Evolutionary conservation across 1,140 invertebrate species (phyloP).

Genomic region (Calephelis nemesis): DNA sequence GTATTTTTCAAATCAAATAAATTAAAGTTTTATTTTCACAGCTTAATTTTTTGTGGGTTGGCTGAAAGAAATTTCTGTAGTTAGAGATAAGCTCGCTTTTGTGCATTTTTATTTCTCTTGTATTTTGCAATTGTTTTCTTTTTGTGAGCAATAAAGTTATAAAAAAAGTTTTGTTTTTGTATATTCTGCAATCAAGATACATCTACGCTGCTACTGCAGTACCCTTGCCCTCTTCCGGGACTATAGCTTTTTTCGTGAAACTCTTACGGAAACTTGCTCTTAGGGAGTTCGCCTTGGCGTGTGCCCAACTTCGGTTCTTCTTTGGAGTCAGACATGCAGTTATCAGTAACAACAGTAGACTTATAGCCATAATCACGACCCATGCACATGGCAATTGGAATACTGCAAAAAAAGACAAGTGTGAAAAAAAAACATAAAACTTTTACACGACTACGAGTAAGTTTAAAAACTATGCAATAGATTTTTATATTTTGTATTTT

Average conservation of each 20-base stretch:
- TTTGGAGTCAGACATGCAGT: neutral
- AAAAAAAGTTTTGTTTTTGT: neutral
- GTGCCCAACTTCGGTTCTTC: neutral
- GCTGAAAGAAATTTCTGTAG: too few relatives aligned
- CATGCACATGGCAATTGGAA: neutral
- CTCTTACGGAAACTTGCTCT: neutral
- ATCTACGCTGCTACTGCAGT: neutral
- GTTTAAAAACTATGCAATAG: too few relatives aligned
- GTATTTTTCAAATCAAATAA: too few relatives aligned
- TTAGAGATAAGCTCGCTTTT: too few relatives aligned
- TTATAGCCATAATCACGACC: neutral
- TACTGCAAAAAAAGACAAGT: neutral
- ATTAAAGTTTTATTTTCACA: too few relatives aligned
- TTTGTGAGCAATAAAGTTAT: too few relatives aligned
- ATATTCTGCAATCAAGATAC: neutral
- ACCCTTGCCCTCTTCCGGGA: neutral
- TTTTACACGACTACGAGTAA: neutral
- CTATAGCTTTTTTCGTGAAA: neutral
- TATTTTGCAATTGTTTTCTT: too few relatives aligned
- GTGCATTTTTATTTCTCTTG: too few relatives aligned
- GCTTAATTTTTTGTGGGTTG: too few relatives aligned
- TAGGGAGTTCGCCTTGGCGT: neutral
- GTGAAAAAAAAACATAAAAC: neutral
- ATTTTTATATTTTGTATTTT: too few relatives aligned
- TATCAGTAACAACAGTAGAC: neutral